Percentiles rank a stretch among this genome's conserved stretches.
Conservation (phyloP, 1,140 invertebrate species). For the Camponotus pennsylvanicus region DNA sequence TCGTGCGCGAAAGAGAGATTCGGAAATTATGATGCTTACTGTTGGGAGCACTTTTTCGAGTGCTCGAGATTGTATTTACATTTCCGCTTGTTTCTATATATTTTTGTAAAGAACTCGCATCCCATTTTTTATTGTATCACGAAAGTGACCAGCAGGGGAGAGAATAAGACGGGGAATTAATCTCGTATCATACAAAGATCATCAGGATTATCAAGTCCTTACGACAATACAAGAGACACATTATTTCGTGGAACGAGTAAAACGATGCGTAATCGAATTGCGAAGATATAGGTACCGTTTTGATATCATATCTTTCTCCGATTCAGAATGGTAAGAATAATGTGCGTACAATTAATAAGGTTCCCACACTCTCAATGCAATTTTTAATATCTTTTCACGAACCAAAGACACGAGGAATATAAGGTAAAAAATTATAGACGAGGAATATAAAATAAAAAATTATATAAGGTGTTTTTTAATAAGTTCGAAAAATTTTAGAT, state of each 20-base stretch:
- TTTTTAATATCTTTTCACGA: conserved; percentile 5
- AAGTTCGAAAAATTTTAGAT: too few relatives aligned
- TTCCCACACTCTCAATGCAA: not conserved
- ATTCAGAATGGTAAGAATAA: conserved; percentile 31
- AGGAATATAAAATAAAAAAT: not conserved
- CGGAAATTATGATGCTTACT: not conserved
- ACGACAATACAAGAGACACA: not conserved
- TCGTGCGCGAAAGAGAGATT: not conserved
- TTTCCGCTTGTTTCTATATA: conserved; percentile 28
- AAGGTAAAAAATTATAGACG: not conserved
- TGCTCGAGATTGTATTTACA: conserved; percentile 22
- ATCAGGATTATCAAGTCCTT: not conserved
- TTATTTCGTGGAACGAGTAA: conserved; percentile 19
- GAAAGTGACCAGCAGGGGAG: not conserved
- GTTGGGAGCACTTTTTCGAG: not conserved
- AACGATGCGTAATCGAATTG: conserved; percentile 13
- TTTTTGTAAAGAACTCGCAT: conserved; percentile 43
- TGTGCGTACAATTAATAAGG: not conserved
- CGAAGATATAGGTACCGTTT: conserved; percentile 5
- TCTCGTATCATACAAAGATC: not conserved
- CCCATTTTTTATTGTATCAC: conserved; percentile 12
- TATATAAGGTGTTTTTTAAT: too few relatives aligned
- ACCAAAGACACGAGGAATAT: not conserved
- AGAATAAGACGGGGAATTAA: not conserved
- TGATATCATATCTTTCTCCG: conserved; percentile 45